These are phyloP conservation scores for Columba janthina DNA, from an alignment of 2,113 vertebrate genomes.

Conservation along the genomic window DNA sequence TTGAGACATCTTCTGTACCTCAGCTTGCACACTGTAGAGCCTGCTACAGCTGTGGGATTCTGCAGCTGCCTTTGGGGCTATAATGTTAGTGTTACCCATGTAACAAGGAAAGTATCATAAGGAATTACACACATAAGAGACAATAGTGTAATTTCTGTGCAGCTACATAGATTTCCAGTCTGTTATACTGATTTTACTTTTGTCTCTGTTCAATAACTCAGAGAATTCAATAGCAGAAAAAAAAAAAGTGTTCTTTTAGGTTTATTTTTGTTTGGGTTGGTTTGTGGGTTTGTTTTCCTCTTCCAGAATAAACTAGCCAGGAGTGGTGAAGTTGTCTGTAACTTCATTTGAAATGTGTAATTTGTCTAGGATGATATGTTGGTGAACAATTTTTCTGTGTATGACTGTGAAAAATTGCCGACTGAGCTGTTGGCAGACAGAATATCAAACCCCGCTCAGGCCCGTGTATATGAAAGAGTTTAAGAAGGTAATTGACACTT, in stretches of 20 bases:
- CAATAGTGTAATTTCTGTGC: not conserved
- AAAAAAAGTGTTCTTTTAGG: not conserved
- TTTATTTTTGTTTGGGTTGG: not conserved
- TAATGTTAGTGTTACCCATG: not conserved
- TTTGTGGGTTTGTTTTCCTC: not conserved
- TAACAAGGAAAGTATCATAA: not conserved
- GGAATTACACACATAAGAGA: not conserved
- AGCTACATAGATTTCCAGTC: not conserved
- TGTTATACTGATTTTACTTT: not conserved
- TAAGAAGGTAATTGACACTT: constrained; percentile 73
- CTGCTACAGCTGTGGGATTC: not conserved
- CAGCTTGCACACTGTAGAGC: not conserved
- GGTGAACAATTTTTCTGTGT: constrained; percentile 47
- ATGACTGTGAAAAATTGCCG: constrained; percentile 56
- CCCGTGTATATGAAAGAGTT: constrained; percentile 38
- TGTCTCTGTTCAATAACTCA: not conserved
- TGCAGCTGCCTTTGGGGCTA: not conserved
- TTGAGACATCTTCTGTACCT: not conserved
- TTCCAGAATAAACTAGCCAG: not conserved
- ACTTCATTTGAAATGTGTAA: constrained; percentile 47
- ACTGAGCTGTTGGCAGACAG: constrained; percentile 34
- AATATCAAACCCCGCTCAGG: constrained; percentile 54
- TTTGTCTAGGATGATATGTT: constrained; percentile 41
- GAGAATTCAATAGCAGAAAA: not conserved
- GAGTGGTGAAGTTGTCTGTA: constrained; percentile 2